phyloP scores from a whole-genome alignment of 2,888 invertebrate species.

The Taphrorychus bicolor region DNA sequence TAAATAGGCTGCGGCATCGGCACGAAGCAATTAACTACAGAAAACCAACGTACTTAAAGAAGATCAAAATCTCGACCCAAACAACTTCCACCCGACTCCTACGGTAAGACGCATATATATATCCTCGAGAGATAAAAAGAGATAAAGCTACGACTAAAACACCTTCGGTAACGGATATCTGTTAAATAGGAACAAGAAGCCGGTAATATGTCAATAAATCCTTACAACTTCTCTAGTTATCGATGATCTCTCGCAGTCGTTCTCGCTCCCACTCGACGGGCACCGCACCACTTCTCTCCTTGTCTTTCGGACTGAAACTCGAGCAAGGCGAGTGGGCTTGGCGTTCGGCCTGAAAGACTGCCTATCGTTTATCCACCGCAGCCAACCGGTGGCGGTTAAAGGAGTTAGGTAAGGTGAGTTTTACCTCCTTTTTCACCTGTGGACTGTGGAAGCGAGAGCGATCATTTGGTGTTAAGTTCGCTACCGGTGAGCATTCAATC shows the following conservation, averaged over 20 bases:
- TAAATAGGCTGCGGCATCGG: neutral
- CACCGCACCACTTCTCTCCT: neutral
- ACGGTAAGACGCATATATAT: constrained; percentile 29
- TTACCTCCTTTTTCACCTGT: constrained; percentile 40
- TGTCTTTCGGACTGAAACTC: constrained; percentile 42
- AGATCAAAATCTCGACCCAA: constrained; percentile 28
- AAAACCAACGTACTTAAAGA: constrained; percentile 4
- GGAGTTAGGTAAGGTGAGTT: constrained; percentile 24
- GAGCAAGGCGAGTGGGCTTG: constrained; percentile 45
- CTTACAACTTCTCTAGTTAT: constrained; percentile 48
- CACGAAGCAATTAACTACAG: neutral
- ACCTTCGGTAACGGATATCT: constrained; percentile 48
- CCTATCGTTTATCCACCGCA: constrained; percentile 58
- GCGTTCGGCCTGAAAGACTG: constrained; percentile 52
- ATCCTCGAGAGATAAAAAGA: constrained; percentile 32
- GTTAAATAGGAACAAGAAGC: constrained; percentile 48
- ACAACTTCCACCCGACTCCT: constrained; percentile 27
- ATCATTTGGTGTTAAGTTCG: constrained; percentile 61
- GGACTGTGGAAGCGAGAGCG: constrained; percentile 38
- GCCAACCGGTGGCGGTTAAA: constrained; percentile 59
- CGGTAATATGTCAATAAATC: constrained; percentile 53
- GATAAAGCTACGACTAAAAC: constrained; percentile 44
- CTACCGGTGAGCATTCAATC: constrained; percentile 57
- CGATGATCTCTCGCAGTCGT: constrained; percentile 45
- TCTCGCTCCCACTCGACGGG: constrained; percentile 41